Evolutionary conservation across 2,113 vertebrate genomes (phyloP).

Genomic region (Puntigrus tetrazona): DNA sequence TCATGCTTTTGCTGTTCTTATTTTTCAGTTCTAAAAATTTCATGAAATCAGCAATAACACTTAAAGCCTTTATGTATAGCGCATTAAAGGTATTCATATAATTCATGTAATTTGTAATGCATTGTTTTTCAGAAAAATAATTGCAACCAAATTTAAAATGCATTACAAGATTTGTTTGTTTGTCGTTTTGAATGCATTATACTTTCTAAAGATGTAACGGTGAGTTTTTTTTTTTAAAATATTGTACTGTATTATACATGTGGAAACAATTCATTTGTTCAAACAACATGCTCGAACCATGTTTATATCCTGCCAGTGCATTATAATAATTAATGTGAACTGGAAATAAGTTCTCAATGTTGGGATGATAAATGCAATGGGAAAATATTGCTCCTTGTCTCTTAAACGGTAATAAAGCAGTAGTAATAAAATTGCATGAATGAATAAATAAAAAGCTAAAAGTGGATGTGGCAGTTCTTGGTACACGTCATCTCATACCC

Average conservation of each 20-base stretch:
- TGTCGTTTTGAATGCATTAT: too few relatives aligned
- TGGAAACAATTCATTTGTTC: too few relatives aligned
- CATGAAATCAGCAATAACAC: not conserved
- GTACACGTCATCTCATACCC: not conserved
- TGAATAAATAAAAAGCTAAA: not conserved
- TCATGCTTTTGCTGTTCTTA: not conserved
- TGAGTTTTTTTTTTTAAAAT: too few relatives aligned
- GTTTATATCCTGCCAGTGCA: not conserved
- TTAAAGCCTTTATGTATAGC: not conserved
- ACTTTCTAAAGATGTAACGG: too few relatives aligned
- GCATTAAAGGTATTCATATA: not conserved
- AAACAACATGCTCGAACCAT: not conserved
- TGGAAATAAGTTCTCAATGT: constrained; percentile 41
- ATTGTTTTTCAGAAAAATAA: not conserved
- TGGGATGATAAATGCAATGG: constrained; percentile 15
- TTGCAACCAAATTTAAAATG: too few relatives aligned
- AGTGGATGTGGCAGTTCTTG: not conserved
- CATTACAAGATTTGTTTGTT: too few relatives aligned
- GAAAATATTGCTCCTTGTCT: not conserved
- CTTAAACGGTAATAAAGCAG: not conserved
- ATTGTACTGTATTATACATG: too few relatives aligned
- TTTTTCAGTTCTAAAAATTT: not conserved
- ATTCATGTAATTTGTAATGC: not conserved
- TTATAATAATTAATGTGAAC: constrained; percentile 40
- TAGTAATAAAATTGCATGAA: not conserved